Conservation (phyloP, 2,888 invertebrate species). For the Eristalis tenax region DNA sequence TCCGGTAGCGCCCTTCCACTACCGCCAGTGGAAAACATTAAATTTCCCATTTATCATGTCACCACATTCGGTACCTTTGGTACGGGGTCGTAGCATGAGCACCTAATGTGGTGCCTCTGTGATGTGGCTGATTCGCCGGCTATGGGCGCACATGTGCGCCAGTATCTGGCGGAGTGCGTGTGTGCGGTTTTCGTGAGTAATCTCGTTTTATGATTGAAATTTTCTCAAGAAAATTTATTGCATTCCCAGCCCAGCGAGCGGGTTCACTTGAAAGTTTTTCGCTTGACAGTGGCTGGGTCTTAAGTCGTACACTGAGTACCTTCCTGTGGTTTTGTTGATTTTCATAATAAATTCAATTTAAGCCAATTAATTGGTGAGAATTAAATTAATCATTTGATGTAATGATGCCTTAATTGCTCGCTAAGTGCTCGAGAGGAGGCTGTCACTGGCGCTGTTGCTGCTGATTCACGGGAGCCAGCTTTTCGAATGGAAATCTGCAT, state of each 20-base stretch:
- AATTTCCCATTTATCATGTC: conserved; percentile 70
- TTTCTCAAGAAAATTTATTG: conserved; percentile 52
- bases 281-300: neutral
- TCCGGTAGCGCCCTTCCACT: neutral
- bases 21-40: conserved; percentile 55
- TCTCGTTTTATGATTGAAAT: conserved; percentile 55
- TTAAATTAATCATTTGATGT: conserved; percentile 55
- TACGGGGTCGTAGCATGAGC: neutral
- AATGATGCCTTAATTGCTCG: conserved; percentile 41
- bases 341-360: conserved; percentile 56
- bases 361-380: conserved; percentile 54
- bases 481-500: neutral
- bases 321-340: conserved; percentile 13
- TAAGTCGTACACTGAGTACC: neutral
- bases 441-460: neutral
- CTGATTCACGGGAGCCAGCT: neutral
- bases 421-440: conserved; percentile 12
- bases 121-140: neutral
- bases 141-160: neutral
- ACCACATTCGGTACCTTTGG: conserved; percentile 31
- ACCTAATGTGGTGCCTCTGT: conserved; percentile 9
- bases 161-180: conserved; percentile 36
- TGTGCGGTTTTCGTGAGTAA: conserved; percentile 43
- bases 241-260: conserved; percentile 15
- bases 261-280: neutral